These are phyloP conservation scores for Tachina lurida DNA, from an alignment of 2,888 invertebrate species.

Conservation along the genomic window DNA sequence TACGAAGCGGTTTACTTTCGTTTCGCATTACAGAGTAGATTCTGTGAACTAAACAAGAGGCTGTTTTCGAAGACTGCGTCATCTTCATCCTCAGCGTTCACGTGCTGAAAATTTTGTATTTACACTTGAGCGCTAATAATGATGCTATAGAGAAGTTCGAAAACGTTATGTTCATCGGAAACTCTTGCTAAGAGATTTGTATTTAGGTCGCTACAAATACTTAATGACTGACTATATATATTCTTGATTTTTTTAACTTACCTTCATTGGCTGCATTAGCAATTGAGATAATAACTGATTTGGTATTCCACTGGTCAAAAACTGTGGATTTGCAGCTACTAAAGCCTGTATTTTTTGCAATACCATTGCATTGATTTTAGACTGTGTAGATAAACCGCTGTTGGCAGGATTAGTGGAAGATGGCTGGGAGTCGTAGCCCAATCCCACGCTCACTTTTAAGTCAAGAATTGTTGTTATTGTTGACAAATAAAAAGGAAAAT, in stretches of 20 bases:
- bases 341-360: slow-evolving; percentile 82
- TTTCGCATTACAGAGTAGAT: no score
- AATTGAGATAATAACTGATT: slow-evolving; percentile 86
- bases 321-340: slow-evolving; percentile 81
- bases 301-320: slow-evolving; percentile 82
- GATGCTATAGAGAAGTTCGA: no score
- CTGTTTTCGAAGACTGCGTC: no score
- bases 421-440: slow-evolving; percentile 63
- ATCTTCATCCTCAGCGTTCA: no score
- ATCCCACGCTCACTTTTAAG: slow-evolving; percentile 65
- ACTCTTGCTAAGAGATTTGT: no score
- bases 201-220: no score
- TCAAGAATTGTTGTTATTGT: slow-evolving; percentile 1
- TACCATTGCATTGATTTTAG: slow-evolving; percentile 79
- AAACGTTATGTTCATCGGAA: no score
- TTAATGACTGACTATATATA: no score
- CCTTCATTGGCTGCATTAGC: slow-evolving; percentile 85
- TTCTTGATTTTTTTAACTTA: slow-evolving; percentile 64
- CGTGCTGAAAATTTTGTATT: no score
- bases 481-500: slow-evolving; percentile 5
- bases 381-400: slow-evolving; percentile 73
- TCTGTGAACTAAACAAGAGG: no score
- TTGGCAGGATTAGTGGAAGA: slow-evolving; percentile 65
- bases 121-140: no score
- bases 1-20: no score